Evolutionary conservation across 2,797 vertebrate genomes (phyloP), one percentile per base, ranked within the genome.

Genomic region (Eremophila alpestris): DNA sequence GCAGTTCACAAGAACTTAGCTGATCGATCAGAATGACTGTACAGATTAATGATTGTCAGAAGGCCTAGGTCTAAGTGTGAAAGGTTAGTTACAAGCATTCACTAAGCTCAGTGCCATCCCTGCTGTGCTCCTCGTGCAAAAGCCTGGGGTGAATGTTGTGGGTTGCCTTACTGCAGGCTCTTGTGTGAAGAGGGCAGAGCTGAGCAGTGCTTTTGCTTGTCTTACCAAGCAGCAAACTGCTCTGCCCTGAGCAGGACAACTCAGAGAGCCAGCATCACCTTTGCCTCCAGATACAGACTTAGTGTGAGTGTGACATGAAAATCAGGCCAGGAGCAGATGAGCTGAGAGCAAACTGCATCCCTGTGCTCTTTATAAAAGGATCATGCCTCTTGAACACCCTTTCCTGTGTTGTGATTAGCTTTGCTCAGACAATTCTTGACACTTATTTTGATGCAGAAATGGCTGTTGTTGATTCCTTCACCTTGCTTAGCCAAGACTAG

Each of bases 1-100:
- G 82, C 5, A 15, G 38, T 68, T 78, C 82, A 38, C 2, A 38
- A 86, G 79, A 41, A 79, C 45, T 78, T 43, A 90, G 67, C 60
- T 91, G 78, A 43, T 93, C 10, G 3, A 40, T 85, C 48, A 60
- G 1, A 89, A 26, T 68, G 80, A 45, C 83, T 75, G 10, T 8
- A 10, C 59, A 69, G 90, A 83, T 96, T 96, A 94, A 94, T 90
- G 87, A 94, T 91, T 94, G 93, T 68, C 62, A 83, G 94, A 55
- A 65, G 43, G 52, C 9, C n/a, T 18, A 22, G 20, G 22, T 32
- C 62, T 75, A 18, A 10, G 73, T 93, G 54, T 86, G 90, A 91
- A 91, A 89, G 93, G 83, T 95, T 93, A 68, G 67, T 45, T 62
- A 70, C 52, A 80, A 68, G 11, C 4, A 48, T n/a, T 83, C 49